Evolutionary conservation across 92 coral and sea anemone genomes (phyloP).

Genomic region (Zoanthus sociatus): DNA sequence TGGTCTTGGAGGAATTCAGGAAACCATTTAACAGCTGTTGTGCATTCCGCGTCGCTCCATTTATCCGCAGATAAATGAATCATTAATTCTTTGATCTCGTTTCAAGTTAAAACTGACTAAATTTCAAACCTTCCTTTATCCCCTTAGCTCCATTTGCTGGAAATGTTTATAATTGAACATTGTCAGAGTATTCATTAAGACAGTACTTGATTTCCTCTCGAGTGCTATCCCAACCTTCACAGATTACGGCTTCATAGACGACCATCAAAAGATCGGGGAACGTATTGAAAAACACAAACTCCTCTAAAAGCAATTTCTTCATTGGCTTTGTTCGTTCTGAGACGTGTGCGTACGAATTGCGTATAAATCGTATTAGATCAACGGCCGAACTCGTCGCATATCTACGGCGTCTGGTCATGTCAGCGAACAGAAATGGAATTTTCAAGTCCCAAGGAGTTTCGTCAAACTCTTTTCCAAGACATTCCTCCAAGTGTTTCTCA

Average conservation of each 20-base stretch:
- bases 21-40: too few relatives aligned
- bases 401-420: conserved; percentile 9
- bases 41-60: too few relatives aligned
- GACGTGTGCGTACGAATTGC: conserved; percentile 53
- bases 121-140: too few relatives aligned
- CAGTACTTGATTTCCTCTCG: conserved; percentile 24
- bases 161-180: too few relatives aligned
- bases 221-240: conserved; percentile 46
- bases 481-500: background rate
- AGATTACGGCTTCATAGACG: conserved; percentile 51
- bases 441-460: conserved; percentile 3
- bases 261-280: conserved; percentile 60
- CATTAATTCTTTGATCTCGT: too few relatives aligned
- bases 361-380: conserved; percentile 58
- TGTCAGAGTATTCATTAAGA: background rate
- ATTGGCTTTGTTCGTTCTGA: conserved; percentile 18
- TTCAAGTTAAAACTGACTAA: too few relatives aligned
- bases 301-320: conserved; percentile 21
- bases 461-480: background rate
- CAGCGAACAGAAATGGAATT: conserved; percentile 17
- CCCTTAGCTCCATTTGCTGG: too few relatives aligned
- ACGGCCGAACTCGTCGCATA: conserved; percentile 58
- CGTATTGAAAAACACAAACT: conserved; percentile 42
- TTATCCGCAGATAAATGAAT: too few relatives aligned
- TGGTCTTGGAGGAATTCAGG: too few relatives aligned